Evolutionary conservation across 1,140 invertebrate genomes (phyloP), one percentile per base, ranked within the genome.

Genomic region (Sminthurides bifidus): DNA sequence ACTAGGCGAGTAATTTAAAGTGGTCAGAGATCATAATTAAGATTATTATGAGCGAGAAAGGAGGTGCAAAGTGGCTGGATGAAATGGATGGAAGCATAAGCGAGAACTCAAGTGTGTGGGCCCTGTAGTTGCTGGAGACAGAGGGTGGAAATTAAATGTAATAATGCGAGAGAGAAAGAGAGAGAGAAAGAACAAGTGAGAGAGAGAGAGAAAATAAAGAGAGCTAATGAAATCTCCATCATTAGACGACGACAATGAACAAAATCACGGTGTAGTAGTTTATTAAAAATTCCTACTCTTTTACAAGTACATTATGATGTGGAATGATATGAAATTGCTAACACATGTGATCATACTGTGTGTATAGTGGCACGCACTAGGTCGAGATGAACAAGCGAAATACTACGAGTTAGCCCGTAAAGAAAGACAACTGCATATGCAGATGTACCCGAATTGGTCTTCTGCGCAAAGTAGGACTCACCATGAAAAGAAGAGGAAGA

Each of bases 361-460:
- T 24, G 49, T 52, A 64, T 75, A 95, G 90, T 98, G 95, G 95
- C 94, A 98, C 81, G 87, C 89, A 72, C 81, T 98, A 79, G 87
- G 89, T 72, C 84, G 91, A 77, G 88, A 93, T 75, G 94, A 98
- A 79, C 94, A 98, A 79, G 87, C 90, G 73, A 96, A 96, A 79
- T 98, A 98, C 85, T 98, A 97, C 82, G 94, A 98, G 75, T 83
- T 95, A 83, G 94, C 94, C 67, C 81, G 88, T 72, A 86, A 92
- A 75, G 92, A 97, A 77, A 84, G 93, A 75, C 91, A 97, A 78
- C 82, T 94, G 75, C 92, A 96, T 81, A 90, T 93, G 86, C 88
- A 94, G 81, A 82, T 93, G 74, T 96, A 98, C 81, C 94, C 94
- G 71, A 90, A 93, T 79, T 98, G 95, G 95, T 92, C 88, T 76